These are phyloP conservation scores for Dryobota labecula DNA, from an alignment of 2,888 invertebrate species.

Conservation along the genomic window DNA sequence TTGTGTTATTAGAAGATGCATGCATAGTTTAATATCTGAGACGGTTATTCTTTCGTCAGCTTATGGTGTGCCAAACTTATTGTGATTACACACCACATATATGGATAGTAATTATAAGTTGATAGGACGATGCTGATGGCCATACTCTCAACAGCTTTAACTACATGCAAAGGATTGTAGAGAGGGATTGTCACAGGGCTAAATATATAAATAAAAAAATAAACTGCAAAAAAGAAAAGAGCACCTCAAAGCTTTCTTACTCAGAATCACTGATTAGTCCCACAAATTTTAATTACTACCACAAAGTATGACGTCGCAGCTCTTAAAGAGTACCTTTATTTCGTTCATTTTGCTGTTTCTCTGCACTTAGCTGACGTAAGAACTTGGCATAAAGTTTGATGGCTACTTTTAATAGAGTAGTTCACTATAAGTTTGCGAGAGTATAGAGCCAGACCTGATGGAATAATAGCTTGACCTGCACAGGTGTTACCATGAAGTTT, in stretches of 20 bases:
- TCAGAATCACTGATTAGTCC: constrained; percentile 37
- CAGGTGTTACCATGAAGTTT: constrained; percentile 39
- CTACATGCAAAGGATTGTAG: not conserved
- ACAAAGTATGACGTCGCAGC: constrained; percentile 36
- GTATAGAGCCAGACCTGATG: constrained; percentile 13
- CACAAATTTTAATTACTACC: constrained; percentile 33
- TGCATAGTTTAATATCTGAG: not conserved
- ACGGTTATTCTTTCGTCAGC: not conserved
- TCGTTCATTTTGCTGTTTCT: constrained; percentile 31
- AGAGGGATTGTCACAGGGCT: not conserved
- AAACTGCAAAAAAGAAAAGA: not conserved
- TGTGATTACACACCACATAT: no score
- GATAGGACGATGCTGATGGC: not conserved
- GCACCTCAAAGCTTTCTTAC: constrained; percentile 12
- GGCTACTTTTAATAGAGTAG: constrained; percentile 38
- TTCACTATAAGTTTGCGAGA: constrained; percentile 28
- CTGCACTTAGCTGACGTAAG: constrained; percentile 40
- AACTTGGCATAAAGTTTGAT: constrained; percentile 45
- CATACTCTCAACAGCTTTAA: not conserved
- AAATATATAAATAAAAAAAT: constrained; percentile 3
- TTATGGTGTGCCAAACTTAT: not conserved
- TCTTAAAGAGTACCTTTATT: constrained; percentile 28
- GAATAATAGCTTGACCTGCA: constrained; percentile 41
- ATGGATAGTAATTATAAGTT: not conserved
- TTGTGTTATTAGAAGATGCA: constrained; percentile 2